phyloP scores from a whole-genome alignment of 2,797 vertebrate species.

The Hypotaenidia philippensis region DNA sequence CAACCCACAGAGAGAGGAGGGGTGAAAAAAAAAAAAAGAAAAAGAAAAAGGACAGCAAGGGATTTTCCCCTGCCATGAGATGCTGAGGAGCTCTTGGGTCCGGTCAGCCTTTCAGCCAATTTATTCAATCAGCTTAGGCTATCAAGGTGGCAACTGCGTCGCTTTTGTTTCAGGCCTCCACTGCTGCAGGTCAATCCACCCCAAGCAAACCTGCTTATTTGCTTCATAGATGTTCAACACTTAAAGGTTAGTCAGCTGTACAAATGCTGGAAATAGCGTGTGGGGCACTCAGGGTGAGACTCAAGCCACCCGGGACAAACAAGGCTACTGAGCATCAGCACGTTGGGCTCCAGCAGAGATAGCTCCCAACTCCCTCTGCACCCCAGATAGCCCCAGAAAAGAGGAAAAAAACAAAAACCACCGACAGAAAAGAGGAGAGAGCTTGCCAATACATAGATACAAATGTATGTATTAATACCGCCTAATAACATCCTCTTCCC shows the following conservation, averaged over 20 bases:
- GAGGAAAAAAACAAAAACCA: neutral
- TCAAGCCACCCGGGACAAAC: slow-evolving; percentile 47
- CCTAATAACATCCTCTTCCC: neutral
- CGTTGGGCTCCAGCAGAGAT: neutral
- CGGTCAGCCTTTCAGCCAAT: slow-evolving; percentile 57
- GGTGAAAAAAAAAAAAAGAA: too few relatives aligned
- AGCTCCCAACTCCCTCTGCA: neutral
- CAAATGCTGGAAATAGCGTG: slow-evolving; percentile 8
- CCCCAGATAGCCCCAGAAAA: neutral
- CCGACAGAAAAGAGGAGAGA: neutral
- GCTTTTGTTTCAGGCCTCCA: slow-evolving; percentile 28
- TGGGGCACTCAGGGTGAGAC: slow-evolving; percentile 1
- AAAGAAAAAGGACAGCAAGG: neutral
- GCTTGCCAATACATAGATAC: neutral
- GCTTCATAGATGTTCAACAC: slow-evolving; percentile 23
- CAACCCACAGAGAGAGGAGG: neutral
- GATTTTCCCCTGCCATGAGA: neutral
- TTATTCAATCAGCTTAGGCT: slow-evolving; percentile 60
- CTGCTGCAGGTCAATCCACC: slow-evolving; percentile 22
- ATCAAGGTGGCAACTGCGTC: slow-evolving; percentile 31
- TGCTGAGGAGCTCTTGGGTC: neutral
- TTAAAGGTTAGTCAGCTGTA: slow-evolving; percentile 51
- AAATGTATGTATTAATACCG: neutral
- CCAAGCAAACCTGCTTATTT: slow-evolving; percentile 58
- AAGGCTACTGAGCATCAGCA: slow-evolving; percentile 45